Conservation (phyloP, 2,113 vertebrate genomes). For the Alethe castanea region DNA sequence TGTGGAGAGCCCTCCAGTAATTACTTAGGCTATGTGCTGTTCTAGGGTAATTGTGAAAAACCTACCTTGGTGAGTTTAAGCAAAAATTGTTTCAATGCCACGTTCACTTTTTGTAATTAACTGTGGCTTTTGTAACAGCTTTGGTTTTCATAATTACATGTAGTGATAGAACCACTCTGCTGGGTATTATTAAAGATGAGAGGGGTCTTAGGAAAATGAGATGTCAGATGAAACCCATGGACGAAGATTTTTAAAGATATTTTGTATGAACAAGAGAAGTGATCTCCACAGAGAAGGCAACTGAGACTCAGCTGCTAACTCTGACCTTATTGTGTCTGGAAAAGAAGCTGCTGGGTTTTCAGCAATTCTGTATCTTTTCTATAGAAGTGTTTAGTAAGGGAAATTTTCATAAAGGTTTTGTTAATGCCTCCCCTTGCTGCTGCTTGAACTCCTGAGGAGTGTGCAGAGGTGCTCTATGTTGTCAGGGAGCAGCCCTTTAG, state of each 20-base stretch:
- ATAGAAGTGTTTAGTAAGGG: background rate
- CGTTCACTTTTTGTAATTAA: background rate
- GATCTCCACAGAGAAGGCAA: background rate
- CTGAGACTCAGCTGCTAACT: background rate
- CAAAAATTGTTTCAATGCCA: background rate
- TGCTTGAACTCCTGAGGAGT: background rate
- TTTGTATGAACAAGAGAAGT: background rate
- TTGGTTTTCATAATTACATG: background rate
- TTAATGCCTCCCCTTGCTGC: background rate
- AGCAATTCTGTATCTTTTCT: background rate
- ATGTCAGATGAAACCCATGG: background rate
- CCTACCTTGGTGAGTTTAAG: background rate
- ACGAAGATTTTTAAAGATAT: background rate
- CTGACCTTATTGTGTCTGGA: background rate
- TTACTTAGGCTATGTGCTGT: background rate
- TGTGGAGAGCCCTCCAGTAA: background rate
- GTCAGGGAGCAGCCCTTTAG: background rate
- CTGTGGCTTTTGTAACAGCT: background rate
- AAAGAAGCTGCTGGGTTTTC: background rate
- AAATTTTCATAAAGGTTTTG: background rate
- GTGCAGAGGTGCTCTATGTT: background rate
- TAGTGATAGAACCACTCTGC: background rate
- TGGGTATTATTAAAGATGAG: background rate
- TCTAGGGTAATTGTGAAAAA: background rate
- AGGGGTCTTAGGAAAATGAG: background rate